Conservation (phyloP, 2,797 vertebrate species). For the Microhierax caerulescens region DNA sequence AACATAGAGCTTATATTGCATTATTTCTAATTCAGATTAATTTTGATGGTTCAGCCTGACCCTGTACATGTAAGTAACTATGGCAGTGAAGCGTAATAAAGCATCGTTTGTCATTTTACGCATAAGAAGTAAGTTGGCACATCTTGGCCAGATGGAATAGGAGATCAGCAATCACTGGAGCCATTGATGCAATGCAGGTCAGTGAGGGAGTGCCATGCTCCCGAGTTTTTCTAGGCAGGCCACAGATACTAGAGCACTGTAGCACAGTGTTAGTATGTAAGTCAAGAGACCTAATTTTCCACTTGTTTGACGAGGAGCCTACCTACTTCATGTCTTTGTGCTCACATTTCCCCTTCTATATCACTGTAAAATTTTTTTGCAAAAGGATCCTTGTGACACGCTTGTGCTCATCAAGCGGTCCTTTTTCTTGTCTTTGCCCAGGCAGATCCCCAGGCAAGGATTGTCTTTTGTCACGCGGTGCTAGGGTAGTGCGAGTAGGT, state of each 20-base stretch:
- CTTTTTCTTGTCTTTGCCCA: neutral
- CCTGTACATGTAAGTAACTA: neutral
- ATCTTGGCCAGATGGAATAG: rapidly evolving
- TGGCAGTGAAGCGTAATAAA: neutral
- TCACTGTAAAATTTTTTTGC: neutral
- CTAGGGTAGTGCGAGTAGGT: neutral
- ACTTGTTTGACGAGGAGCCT: neutral
- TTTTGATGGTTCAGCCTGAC: neutral
- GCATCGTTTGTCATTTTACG: neutral
- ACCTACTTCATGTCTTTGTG: neutral
- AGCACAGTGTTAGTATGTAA: rapidly evolving
- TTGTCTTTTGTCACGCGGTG: neutral
- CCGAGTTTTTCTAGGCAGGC: neutral
- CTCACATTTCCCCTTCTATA: neutral
- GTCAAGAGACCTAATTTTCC: neutral
- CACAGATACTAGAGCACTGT: neutral
- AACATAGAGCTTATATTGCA: neutral
- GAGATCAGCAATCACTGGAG: neutral
- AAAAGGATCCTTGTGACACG: neutral
- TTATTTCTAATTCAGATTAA: neutral
- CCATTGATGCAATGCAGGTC: neutral
- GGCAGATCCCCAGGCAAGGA: neutral
- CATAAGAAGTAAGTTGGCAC: neutral
- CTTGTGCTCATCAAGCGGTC: rapidly evolving
- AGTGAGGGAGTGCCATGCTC: neutral